Evolutionary conservation across 2,888 invertebrate species (phyloP), one percentile per base, ranked within the genome.

Genomic region (Nephrotoma flavescens): DNA sequence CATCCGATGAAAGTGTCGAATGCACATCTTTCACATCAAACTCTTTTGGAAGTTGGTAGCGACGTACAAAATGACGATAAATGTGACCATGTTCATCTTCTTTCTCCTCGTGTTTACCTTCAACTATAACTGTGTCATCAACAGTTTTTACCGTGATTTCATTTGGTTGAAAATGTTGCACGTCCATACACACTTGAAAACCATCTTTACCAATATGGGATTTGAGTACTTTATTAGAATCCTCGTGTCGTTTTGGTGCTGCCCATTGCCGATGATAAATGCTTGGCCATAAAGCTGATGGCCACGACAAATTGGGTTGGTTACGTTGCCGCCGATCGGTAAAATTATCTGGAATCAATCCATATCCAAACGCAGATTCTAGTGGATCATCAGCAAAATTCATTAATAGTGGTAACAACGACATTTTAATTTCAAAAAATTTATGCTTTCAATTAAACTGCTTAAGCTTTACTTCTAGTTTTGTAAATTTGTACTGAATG

Each of bases 1-100:
- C 97, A 89, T 97, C 97, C 0, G 96, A 95, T 7, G 96, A 96
- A 44, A 97, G 92, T 5, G 94, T 94, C 87, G 97, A 96, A 87
- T 94, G 93, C 3, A 97, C 93, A 88, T 95, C 94, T 5, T 94
- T 93, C 4, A 95, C 93, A 87, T 97, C 95, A 88, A 94, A 94
- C 83, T 93, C 94, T 84, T 93, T 91, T 4, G 96, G 96, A n/a
- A 96, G 91, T 88, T 94, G 91, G 90, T 96, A 96, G 87, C 93
- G 93, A 87, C 97, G 93, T 3, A 93, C 93, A 90, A 97, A 97
- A 91, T 97, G 96, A 71, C 97, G 93, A 6, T 96, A 95, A 87
- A 97, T 95, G 90, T 92, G 95, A 0, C 96, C 96, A 88, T 95
- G 95, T 83, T 94, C 94, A 88, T 96, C 95, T 83, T 94, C 93